Percentiles rank a stretch among this genome's conserved stretches.
phyloP scores from a whole-genome alignment of 23 tunicate species.

The Phallusia fumigata region DNA sequence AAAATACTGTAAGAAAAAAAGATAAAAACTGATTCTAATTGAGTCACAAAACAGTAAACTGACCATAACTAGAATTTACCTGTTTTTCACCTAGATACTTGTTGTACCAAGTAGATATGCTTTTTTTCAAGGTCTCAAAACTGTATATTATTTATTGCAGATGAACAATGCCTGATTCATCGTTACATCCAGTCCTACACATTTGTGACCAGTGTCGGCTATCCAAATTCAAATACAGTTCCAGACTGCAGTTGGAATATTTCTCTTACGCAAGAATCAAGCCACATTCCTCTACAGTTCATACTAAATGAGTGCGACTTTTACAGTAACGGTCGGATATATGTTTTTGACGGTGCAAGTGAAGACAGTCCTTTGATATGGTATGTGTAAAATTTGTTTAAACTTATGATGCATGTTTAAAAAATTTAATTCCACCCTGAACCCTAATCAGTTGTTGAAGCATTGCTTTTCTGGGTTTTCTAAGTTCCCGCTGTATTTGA shows the following conservation, averaged over 20 bases:
- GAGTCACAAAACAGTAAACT: too few relatives aligned
- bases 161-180: neutral
- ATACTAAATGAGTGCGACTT: neutral
- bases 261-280: neutral
- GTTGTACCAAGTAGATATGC: too few relatives aligned
- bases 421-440: too few relatives aligned
- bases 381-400: neutral
- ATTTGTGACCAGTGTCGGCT: neutral
- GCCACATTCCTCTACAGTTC: neutral
- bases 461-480: too few relatives aligned
- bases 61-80: too few relatives aligned
- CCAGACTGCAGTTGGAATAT: slow-evolving; percentile 1
- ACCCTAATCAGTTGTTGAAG: too few relatives aligned
- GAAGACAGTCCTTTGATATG: neutral
- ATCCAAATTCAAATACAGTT: neutral
- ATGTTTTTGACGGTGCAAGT: neutral
- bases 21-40: too few relatives aligned
- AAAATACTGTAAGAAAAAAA: too few relatives aligned
- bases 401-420: too few relatives aligned
- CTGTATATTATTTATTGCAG: slow-evolving; percentile 2
- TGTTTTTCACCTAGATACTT: too few relatives aligned
- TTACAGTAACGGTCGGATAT: neutral
- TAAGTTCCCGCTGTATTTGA: too few relatives aligned
- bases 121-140: too few relatives aligned
- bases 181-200: neutral